phyloP scores from a whole-genome alignment of 2,797 vertebrate genomes.

The Oreortyx pictus region DNA sequence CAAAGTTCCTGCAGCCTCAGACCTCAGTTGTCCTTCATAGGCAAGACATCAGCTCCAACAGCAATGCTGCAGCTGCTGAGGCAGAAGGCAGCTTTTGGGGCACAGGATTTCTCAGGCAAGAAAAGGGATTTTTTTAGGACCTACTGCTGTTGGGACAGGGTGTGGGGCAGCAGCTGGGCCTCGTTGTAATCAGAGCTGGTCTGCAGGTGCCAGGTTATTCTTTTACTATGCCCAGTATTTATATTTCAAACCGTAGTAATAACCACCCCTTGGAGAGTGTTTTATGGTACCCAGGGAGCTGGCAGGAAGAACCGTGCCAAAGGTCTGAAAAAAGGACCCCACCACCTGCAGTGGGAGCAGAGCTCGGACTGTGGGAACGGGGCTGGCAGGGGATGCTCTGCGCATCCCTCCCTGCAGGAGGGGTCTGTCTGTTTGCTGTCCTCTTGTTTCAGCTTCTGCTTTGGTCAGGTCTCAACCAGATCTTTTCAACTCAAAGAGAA shows the following conservation, averaged over 20 bases:
- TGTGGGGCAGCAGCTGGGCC: neutral
- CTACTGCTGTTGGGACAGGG: neutral
- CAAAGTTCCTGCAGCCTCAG: rapidly evolving
- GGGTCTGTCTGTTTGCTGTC: neutral
- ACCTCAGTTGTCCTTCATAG: neutral
- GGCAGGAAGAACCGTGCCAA: neutral
- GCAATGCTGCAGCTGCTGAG: neutral
- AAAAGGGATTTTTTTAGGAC: rapidly evolving
- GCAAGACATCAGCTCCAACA: neutral
- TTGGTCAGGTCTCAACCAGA: neutral
- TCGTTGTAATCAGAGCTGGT: rapidly evolving
- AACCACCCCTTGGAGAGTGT: neutral
- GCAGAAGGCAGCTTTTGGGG: rapidly evolving
- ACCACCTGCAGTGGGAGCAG: neutral
- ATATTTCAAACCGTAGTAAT: neutral
- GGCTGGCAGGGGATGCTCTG: neutral
- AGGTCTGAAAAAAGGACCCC: neutral
- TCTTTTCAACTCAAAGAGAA: neutral
- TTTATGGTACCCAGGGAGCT: neutral
- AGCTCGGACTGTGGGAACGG: neutral
- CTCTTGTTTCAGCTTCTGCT: neutral
- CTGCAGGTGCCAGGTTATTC: neutral
- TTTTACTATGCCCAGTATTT: neutral
- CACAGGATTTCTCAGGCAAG: neutral
- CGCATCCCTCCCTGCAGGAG: neutral